These are phyloP conservation scores for Argyresthia goedartella DNA, from an alignment of 2,888 invertebrate species.

Conservation along the genomic window DNA sequence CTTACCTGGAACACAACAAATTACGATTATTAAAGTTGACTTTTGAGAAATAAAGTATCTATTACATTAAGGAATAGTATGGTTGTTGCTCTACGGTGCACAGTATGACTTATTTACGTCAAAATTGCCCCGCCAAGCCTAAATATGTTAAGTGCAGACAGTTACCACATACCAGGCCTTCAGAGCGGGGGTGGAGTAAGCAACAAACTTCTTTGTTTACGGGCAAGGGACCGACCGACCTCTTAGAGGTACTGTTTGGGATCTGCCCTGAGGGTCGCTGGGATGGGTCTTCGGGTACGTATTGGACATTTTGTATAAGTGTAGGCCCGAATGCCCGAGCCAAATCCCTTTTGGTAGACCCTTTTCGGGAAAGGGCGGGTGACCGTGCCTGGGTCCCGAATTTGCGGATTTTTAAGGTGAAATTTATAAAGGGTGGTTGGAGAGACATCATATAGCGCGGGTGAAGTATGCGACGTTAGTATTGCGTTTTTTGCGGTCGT, in stretches of 20 bases:
- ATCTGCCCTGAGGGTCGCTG: conserved; percentile 36
- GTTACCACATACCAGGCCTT: conserved; percentile 29
- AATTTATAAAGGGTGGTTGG: conserved; percentile 58
- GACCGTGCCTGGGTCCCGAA: conserved; percentile 61
- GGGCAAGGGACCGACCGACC: conserved; percentile 24
- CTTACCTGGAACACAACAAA: too few species aligned
- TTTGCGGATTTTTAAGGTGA: conserved; percentile 71
- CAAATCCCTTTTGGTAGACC: conserved; percentile 67
- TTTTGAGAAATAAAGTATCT: too few species aligned
- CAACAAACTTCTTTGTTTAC: conserved; percentile 66
- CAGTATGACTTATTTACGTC: too few species aligned
- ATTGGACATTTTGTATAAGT: conserved; percentile 71
- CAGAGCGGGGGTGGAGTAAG: conserved; percentile 27
- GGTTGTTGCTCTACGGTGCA: too few species aligned
- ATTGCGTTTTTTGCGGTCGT: not conserved
- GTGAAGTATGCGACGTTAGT: conserved; percentile 17
- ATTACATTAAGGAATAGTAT: too few species aligned
- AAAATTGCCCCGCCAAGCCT: not conserved
- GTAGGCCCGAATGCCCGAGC: conserved; percentile 62
- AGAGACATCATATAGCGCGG: conserved; percentile 7
- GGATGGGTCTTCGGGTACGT: conserved; percentile 32
- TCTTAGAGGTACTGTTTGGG: conserved; percentile 44
- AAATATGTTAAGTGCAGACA: conserved; percentile 2
- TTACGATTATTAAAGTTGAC: too few species aligned
- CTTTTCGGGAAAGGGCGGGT: conserved; percentile 54